These are phyloP conservation scores for Poeciliopsis retropinna DNA, from an alignment of 2,113 vertebrate species.

Conservation along the genomic window DNA sequence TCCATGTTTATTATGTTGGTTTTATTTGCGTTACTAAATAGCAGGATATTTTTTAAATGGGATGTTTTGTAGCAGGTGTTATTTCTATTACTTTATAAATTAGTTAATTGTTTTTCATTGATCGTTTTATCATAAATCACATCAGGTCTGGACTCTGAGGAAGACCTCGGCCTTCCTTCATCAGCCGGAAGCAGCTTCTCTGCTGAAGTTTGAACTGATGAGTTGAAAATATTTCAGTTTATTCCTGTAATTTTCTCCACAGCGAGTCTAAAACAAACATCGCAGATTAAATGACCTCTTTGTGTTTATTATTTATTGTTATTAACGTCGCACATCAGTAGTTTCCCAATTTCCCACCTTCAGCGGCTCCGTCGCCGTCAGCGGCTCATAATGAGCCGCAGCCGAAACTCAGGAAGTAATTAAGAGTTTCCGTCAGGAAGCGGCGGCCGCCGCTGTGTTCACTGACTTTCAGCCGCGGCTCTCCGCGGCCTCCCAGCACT, in stretches of 20 bases:
- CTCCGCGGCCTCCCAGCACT: constrained; percentile 75
- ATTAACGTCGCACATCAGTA: constrained; percentile 84
- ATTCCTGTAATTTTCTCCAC: constrained; percentile 30
- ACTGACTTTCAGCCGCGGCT: constrained; percentile 63
- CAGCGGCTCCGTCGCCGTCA: constrained; percentile 80
- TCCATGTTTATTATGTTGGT: no score
- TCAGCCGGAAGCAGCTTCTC: constrained; percentile 35
- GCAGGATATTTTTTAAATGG: no score
- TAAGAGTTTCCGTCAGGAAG: constrained; percentile 22
- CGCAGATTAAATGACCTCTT: constrained; percentile 79
- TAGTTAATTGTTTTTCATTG: no score
- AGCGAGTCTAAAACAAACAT: constrained; percentile 51
- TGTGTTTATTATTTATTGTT: constrained; percentile 87
- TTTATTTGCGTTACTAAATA: no score
- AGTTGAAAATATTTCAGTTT: constrained; percentile 40
- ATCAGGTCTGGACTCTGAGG: constrained; percentile 34
- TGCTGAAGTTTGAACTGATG: background rate
- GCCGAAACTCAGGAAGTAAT: constrained; percentile 36
- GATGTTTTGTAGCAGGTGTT: no score
- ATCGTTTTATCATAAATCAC: constrained; percentile 48
- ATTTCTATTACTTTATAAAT: no score
- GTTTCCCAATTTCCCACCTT: constrained; percentile 79
- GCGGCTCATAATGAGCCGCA: constrained; percentile 62
- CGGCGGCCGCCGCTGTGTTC: constrained; percentile 53
- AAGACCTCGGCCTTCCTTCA: constrained; percentile 59